A percentile compares a stretch with the other conserved stretches of the same genome.
These are phyloP conservation scores for Pyrrhosoma nymphula DNA, from an alignment of 2,888 invertebrate species.

Conservation along the genomic window DNA sequence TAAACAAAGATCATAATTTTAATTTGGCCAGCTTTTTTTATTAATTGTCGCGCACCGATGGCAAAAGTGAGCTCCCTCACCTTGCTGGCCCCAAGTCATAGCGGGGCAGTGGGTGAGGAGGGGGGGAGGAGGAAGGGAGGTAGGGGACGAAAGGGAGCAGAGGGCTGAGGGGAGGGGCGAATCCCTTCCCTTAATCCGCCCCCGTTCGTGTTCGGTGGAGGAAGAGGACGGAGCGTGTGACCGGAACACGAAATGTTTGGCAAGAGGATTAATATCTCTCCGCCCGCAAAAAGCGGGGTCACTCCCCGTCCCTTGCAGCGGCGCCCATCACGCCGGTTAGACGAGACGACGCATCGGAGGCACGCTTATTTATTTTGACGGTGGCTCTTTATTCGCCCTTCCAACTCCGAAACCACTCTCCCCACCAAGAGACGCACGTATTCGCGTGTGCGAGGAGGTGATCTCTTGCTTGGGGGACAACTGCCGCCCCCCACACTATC, in stretches of 20 bases:
- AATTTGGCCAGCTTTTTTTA: too few relatives aligned
- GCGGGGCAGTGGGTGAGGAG: too few relatives aligned
- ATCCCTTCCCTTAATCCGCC: neutral
- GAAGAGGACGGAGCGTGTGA: neutral
- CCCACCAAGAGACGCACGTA: too few relatives aligned
- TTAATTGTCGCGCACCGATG: too few relatives aligned
- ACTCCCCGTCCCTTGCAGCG: neutral
- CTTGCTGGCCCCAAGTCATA: too few relatives aligned
- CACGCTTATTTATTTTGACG: neutral
- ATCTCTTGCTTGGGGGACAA: too few relatives aligned
- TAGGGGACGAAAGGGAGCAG: too few relatives aligned
- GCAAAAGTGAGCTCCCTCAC: too few relatives aligned
- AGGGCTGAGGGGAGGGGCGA: neutral
- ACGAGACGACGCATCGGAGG: neutral
- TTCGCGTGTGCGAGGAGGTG: neutral
- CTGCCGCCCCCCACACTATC: too few relatives aligned
- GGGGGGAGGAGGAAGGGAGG: too few relatives aligned
- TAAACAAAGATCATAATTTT: too few relatives aligned
- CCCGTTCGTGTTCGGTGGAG: neutral
- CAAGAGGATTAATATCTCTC: slow-evolving; percentile 1
- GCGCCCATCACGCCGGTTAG: neutral
- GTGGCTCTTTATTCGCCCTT: neutral
- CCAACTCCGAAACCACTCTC: neutral
- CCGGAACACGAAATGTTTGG: neutral
- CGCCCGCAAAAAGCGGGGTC: neutral